These are phyloP conservation scores for Drosophila jambulina DNA, from an alignment of 1,140 invertebrate genomes.

Conservation along the genomic window DNA sequence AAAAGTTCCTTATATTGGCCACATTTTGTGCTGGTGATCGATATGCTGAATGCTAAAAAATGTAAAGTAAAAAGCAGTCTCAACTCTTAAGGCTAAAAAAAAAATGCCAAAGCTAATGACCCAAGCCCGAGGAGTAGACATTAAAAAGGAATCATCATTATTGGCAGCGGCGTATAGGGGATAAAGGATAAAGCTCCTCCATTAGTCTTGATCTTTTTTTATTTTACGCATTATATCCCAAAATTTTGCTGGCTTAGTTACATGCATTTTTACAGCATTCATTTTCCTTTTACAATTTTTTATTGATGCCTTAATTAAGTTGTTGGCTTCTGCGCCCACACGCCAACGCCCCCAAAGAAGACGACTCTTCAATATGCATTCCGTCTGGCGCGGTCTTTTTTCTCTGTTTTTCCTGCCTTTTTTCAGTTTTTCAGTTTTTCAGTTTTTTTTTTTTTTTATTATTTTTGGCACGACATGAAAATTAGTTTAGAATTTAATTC, in stretches of 20 bases:
- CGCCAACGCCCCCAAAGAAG: conserved; percentile 17
- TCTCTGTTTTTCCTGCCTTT: background rate
- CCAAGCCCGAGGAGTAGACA: conserved; percentile 78
- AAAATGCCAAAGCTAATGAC: conserved; percentile 57
- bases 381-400: conserved; percentile 9
- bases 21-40: conserved; percentile 75
- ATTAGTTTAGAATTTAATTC: conserved; percentile 83
- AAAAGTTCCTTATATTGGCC: conserved; percentile 61
- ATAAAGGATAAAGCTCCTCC: conserved; percentile 55
- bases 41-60: conserved; percentile 69
- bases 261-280: conserved; percentile 36
- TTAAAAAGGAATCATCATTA: conserved; percentile 85
- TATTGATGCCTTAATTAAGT: conserved; percentile 82
- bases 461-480: conserved; percentile 82
- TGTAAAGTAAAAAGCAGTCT: background rate
- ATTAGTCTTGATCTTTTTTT: conserved; percentile 49
- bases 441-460: conserved; percentile 72
- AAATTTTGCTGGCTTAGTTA: conserved; percentile 35
- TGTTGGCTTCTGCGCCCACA: conserved; percentile 55
- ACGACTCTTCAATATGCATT: conserved; percentile 27
- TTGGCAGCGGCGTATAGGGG: conserved; percentile 60
- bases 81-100: background rate
- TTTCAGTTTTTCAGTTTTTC: conserved; percentile 32
- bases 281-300: conserved; percentile 65
- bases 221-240: background rate